Conservation (phyloP, 2,797 vertebrate genomes). For the Girardinus metallicus region DNA sequence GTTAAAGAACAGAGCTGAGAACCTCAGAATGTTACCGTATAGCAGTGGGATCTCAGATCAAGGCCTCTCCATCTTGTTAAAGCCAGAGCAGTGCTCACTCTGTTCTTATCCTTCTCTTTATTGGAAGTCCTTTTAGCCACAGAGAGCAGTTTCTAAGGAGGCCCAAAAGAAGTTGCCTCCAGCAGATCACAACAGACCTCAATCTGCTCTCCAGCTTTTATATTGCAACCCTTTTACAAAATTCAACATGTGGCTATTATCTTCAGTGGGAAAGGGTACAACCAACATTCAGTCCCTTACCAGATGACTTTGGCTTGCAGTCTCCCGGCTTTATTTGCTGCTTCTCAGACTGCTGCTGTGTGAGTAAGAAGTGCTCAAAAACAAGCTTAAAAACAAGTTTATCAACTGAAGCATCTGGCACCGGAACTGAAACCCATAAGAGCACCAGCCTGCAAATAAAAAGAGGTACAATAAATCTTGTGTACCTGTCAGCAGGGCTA, state of each 20-base stretch:
- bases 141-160: background rate
- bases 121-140: background rate
- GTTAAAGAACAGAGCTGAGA: background rate
- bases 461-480: background rate
- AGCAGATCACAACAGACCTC: background rate
- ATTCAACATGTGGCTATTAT: slow-evolving; percentile 7
- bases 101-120: background rate
- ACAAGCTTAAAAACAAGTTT: background rate
- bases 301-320: background rate
- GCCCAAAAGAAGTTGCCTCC: background rate
- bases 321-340: background rate
- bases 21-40: background rate
- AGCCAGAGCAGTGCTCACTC: background rate
- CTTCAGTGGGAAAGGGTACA: background rate
- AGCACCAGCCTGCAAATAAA: background rate
- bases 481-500: background rate
- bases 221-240: slow-evolving; percentile 4
- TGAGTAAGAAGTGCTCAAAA: background rate
- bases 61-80: background rate
- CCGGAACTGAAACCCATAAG: slow-evolving; percentile 9
- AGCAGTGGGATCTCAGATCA: background rate
- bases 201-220: slow-evolving; percentile 3
- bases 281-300: background rate
- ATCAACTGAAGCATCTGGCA: background rate
- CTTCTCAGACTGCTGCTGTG: background rate